Conservation (phyloP, 2,113 vertebrate species). For the Gymnorhina tibicen region DNA sequence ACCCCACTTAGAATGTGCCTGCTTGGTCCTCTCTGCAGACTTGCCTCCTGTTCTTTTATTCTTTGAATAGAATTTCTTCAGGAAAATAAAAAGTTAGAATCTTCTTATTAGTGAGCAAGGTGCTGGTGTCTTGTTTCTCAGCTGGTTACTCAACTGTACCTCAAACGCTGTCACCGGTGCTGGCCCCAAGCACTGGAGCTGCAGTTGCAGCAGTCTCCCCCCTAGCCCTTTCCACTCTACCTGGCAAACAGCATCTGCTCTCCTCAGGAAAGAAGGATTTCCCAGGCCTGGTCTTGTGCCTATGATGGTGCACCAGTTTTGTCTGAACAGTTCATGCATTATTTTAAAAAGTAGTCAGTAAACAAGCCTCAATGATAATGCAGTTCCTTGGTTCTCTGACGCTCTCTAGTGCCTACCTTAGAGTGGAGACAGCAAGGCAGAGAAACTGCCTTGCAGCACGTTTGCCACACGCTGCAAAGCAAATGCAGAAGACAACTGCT, state of each 20-base stretch:
- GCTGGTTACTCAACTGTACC: not conserved
- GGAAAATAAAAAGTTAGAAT: not conserved
- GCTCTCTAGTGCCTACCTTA: constrained; percentile 43
- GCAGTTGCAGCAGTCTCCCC: not conserved
- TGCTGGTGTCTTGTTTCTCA: not conserved
- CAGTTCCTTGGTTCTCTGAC: constrained; percentile 34
- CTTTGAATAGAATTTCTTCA: not conserved
- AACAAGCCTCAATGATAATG: not conserved
- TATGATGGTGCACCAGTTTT: not conserved
- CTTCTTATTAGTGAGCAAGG: not conserved
- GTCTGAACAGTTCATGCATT: not conserved
- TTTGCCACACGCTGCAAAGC: not conserved
- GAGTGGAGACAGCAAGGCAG: not conserved
- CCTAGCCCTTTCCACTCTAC: not conserved
- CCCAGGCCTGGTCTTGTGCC: not conserved
- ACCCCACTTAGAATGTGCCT: not conserved
- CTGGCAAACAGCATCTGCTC: not conserved
- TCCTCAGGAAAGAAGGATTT: not conserved
- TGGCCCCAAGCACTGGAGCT: not conserved
- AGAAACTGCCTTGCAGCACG: not conserved
- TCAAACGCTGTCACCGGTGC: not conserved
- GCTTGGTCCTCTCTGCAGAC: not conserved
- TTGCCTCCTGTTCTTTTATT: not conserved
- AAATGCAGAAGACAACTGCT: not conserved
- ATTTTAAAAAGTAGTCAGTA: constrained; percentile 1